A percentile compares a stretch with the other conserved stretches of the same genome.
Conservation (phyloP, 1,140 invertebrate genomes). For the Rhynchophorus ferrugineus region DNA sequence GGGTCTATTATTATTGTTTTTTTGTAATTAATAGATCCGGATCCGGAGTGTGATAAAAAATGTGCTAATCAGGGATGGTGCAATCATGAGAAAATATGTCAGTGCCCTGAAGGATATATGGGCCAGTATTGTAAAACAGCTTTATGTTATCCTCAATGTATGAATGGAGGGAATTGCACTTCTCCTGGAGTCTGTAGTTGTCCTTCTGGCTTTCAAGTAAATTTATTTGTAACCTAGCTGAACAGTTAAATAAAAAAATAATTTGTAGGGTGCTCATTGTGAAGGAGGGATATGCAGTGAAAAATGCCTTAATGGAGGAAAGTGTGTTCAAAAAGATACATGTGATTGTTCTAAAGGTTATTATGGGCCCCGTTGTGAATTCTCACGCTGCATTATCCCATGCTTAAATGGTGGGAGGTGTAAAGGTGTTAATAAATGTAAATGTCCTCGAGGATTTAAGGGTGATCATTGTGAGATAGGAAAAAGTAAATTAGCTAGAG, state of each 20-base stretch:
- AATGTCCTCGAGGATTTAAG: constrained; percentile 66
- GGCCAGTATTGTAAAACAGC: constrained; percentile 82
- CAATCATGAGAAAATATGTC: constrained; percentile 71
- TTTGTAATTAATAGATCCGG: constrained; percentile 57
- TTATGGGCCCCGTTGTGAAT: constrained; percentile 82
- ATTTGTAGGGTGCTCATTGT: constrained; percentile 32
- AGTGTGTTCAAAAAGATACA: constrained; percentile 87
- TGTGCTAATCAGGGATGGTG: constrained; percentile 77
- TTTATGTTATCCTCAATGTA: constrained; percentile 84
- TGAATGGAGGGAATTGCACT: constrained; percentile 86
- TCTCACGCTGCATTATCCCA: constrained; percentile 82
- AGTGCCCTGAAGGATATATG: constrained; percentile 83
- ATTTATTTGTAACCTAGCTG: background rate
- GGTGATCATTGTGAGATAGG: constrained; percentile 84
- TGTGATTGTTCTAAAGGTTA: constrained; percentile 85
- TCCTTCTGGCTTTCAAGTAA: constrained; percentile 73
- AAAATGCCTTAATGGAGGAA: constrained; percentile 89
- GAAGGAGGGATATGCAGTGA: constrained; percentile 76
- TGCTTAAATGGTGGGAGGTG: constrained; percentile 80
- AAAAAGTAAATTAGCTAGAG: constrained; percentile 53
- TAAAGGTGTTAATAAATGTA: constrained; percentile 76
- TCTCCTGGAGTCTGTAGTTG: constrained; percentile 82
- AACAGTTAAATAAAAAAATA: background rate
- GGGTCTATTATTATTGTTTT: background rate
- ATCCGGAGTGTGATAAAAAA: constrained; percentile 80